Evolutionary conservation across 2,888 invertebrate species (phyloP), one percentile per base, ranked within the genome.

Genomic region (Macaria liturata): DNA sequence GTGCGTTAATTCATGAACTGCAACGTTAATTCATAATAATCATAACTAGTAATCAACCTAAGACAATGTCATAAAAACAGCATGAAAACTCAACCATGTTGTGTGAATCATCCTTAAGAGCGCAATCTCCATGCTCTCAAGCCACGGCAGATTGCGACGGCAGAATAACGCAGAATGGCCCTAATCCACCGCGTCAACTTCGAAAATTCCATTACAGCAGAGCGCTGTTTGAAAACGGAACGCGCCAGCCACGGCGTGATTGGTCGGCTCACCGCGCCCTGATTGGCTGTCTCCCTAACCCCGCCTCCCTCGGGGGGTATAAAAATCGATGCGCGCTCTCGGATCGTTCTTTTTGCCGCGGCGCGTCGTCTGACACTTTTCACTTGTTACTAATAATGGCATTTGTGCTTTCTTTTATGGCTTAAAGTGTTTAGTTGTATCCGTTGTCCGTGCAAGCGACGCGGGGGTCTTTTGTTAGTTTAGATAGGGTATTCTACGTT

Each of bases 361-460:
- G 73, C 83, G 85, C 84, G 80, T 76, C 84, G 74, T 66, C 70
- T 79, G 78, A 91, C 89, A 88, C 88, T 88, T 83, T 76, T 76
- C 84, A 74, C 83, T 84, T 86, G 86, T 81, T 80, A 81, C 80
- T 88, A 84, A 88, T 91, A 91, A 90, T 87, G 81, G 83, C 84
- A 80, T 83, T 88, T 88, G 86, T 87, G 75, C 82, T 83, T 76
- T 78, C 83, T 84, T 87, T 88, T 85, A 85, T 82, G 76, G 78
- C 72, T 80, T 88, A 86, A 90, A 91, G 86, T 84, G 90, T 86
- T 91, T 90, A 88, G 81, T 88, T 89, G 88, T 88, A 84, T 82
- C 83, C 74, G 81, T 83, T 85, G 86, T 84, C 83, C 80, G 83
- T 76, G 82, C 80, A 81, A 80, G 80, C 83, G 81, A 83, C 82